Base-by-base conservation (phyloP, 2,113 vertebrate species). In the Formicarius rufipectus region DNA sequence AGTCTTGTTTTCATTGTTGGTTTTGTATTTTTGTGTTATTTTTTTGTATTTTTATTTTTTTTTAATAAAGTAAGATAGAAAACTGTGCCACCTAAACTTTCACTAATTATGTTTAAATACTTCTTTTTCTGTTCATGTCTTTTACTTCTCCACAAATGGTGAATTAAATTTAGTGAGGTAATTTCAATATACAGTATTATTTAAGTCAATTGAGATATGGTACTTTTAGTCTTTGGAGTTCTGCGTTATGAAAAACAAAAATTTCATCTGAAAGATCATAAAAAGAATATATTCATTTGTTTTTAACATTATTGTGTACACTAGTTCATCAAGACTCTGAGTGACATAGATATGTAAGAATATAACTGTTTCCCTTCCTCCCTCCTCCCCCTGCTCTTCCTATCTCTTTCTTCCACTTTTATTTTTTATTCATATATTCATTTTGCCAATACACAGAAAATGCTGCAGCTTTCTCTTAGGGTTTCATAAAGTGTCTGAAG, bases 351-450 rank as follows among this genome's bases (percentile, higher is more conserved):
- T 45, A 40, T 37, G 5, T 5, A 68, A n/a, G 20, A 79, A 35
- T 55, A 33, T 30, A 75, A 20, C 6, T 21, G 4, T 28, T 55
- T 39, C 5, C 28, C 9, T 67, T 14, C 9, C 9, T 56, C 13
- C 4, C 4, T 8, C 6, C 56, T 49, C 3, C 6, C 1, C 21
- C 2, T 1, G 5, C 14, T 33, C 11, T 37, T 28, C 12, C 3
- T 18, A 50, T 14, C 2, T 4, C 7, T 18, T 77, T 40, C 52
- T 58, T 69, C 7, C 5, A n/a, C n/a, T 42, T 42, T 42, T 25
- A 6, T 72, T 18, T 60, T 42, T 62, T 12, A 45, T 80, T 68
- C 8, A 35, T 74, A 35, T 35, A 50, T 69, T 74, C 17, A 42
- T 71, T 69, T 66, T 30, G 35, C 33, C 31, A 37, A 9, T 12